Evolutionary conservation across 2,888 invertebrate species (phyloP).

Genomic region (Cerastis leucographa): DNA sequence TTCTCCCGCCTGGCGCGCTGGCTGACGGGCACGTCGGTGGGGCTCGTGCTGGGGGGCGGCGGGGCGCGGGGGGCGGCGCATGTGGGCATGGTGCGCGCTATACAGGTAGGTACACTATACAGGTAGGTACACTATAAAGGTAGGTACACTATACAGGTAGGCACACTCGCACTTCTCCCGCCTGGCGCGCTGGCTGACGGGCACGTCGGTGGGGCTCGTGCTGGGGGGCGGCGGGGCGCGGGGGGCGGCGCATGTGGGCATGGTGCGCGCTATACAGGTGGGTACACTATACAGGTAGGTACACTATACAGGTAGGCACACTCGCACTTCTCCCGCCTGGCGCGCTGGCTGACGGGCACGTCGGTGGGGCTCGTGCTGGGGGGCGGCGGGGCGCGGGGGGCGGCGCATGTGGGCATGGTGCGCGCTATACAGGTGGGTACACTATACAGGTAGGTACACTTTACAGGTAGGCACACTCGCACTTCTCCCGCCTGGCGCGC

Average conservation of each 20-base stretch:
- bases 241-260: constrained; percentile 99
- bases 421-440: constrained; percentile 95
- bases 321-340: constrained; percentile 99
- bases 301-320: too few relatives aligned
- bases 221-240: constrained; percentile 99
- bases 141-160: too few relatives aligned
- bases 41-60: constrained; percentile 99
- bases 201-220: constrained; percentile 99
- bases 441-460: too few relatives aligned
- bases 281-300: too few relatives aligned
- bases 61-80: constrained; percentile 99
- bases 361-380: constrained; percentile 99
- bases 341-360: constrained; percentile 99
- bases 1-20: constrained; percentile 99
- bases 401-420: constrained; percentile 99
- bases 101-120: constrained; percentile 94
- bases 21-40: constrained; percentile 99
- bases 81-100: constrained; percentile 98
- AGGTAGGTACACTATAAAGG: constrained; percentile 87
- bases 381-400: constrained; percentile 99
- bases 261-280: constrained; percentile 98
- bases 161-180: constrained; percentile 99
- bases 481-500: constrained; percentile 98
- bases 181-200: constrained; percentile 98
- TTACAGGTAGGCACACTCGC: constrained; percentile 98